Evolutionary conservation across 2,888 invertebrate genomes (phyloP).

Genomic region (Fissipunctia ypsillon): DNA sequence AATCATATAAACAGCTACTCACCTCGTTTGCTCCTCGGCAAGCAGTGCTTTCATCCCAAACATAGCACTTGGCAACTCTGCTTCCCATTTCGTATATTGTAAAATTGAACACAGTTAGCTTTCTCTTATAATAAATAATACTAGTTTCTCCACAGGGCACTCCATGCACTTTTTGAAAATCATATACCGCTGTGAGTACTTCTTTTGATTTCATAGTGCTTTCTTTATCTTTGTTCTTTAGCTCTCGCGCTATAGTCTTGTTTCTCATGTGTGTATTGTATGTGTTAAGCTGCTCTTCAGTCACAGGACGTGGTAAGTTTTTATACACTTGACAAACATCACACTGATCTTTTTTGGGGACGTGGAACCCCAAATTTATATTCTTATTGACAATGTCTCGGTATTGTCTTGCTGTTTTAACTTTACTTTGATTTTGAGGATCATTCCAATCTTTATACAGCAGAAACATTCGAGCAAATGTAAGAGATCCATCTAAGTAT

Average conservation of each 20-base stretch:
- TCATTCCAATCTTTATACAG: conserved; percentile 45
- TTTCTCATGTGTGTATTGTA: conserved; percentile 40
- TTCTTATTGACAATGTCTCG: conserved; percentile 39
- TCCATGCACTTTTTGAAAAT: conserved; percentile 53
- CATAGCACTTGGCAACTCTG: conserved; percentile 38
- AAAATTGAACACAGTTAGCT: conserved; percentile 19
- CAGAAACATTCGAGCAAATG: conserved; percentile 41
- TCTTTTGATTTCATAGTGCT: conserved; percentile 29
- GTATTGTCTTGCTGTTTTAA: conserved; percentile 33
- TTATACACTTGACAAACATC: conserved; percentile 36
- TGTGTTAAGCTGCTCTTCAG: conserved; percentile 38
- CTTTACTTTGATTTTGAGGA: conserved; percentile 16
- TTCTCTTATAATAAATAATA: conserved; percentile 41
- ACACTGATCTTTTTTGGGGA: conserved; percentile 52
- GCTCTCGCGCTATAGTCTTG: conserved; percentile 48
- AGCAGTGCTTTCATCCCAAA: conserved; percentile 38
- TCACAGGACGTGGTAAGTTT: conserved; percentile 40
- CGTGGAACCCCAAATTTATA: conserved; percentile 44
- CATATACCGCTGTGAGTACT: conserved; percentile 46
- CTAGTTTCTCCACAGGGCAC: conserved; percentile 44
- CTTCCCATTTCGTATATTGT: conserved; percentile 40
- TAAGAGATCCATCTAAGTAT: conserved; percentile 46
- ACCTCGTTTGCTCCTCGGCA: conserved; percentile 27
- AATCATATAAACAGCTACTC: conserved; percentile 34
- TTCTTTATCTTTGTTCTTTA: conserved; percentile 50